phyloP scores from a whole-genome alignment of 2,113 vertebrate genomes.

The Cyprinodon tularosa region DNA sequence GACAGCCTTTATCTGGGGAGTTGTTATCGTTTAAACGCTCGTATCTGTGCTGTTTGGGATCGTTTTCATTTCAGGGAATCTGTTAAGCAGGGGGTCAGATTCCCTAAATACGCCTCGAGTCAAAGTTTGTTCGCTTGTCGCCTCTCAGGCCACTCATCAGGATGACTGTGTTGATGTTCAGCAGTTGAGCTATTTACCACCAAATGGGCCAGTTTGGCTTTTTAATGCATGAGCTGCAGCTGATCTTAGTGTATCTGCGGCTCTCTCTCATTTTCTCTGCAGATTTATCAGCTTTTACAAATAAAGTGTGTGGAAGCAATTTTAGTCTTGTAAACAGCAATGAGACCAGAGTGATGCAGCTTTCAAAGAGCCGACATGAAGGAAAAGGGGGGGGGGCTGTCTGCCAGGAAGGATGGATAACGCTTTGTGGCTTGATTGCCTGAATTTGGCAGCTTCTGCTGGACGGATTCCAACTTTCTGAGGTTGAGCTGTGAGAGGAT shows the following conservation, averaged over 20 bases:
- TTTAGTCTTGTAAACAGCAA: slow-evolving; percentile 72
- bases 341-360: slow-evolving; percentile 47
- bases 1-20: slow-evolving; percentile 3
- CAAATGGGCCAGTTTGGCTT: not conserved
- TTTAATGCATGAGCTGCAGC: not conserved
- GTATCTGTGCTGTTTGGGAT: not conserved
- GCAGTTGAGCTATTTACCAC: slow-evolving; percentile 47
- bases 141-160: slow-evolving; percentile 48
- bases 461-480: slow-evolving; percentile 1
- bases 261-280: slow-evolving; percentile 9
- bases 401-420: slow-evolving; percentile 52
- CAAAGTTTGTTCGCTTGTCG: slow-evolving; percentile 44
- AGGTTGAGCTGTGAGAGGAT: not conserved
- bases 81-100: slow-evolving; percentile 21
- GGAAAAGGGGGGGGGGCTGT: not conserved
- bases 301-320: slow-evolving; percentile 75
- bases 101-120: slow-evolving; percentile 43
- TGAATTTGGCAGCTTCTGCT: slow-evolving; percentile 14
- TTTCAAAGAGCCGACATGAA: slow-evolving; percentile 48
- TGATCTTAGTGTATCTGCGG: not conserved
- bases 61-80: slow-evolving; percentile 31
- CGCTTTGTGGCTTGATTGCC: slow-evolving; percentile 27
- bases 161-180: slow-evolving; percentile 63
- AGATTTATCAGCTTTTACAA: slow-evolving; percentile 30
- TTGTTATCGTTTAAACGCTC: not conserved